Evolutionary conservation across 2,113 vertebrate species (phyloP), one percentile per base, ranked within the genome.

Genomic region (Polypterus bichir): DNA sequence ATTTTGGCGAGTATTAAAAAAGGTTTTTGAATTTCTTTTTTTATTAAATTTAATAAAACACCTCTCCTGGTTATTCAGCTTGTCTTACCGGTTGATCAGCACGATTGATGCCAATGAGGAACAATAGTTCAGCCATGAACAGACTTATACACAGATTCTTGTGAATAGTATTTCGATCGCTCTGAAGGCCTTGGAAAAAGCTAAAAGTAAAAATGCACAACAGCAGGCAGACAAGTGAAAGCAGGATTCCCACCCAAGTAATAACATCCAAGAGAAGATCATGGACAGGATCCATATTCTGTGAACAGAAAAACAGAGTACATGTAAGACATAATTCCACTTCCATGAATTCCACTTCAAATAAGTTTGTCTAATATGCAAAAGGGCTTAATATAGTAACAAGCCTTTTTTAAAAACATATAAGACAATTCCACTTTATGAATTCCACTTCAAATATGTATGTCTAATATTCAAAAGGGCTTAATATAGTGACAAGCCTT

Each of bases 191-290:
- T 0, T 91, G 92, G 84, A 99, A 98, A 82, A 97, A 98, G 86
- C 96, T 97, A 82, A 99, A 99, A 65, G 96, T 98, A 86, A 99
- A 98, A 87, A 99, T 92, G 86, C 94, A 97, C 78, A 99, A 92
- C 80, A 98, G 85, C 69, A 99, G 91, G 77, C 96, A 99, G 68
- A 97, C 92, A 65, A 99, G 90, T 0, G 95, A 98, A n/a, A 99
- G 88, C 61, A 99, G 83, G 81, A 99, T 99, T 68, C 96, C 96
- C 59, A 99, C 93, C 95, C 95, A 99, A 0, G 95, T 99, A 63
- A 99, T 98, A 66, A 98, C 91, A 66, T 98, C 93, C 71, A 99
- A 79, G 46, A 99, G 88, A 45, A 99, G 88, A 69, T 94, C 90
- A 9, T 98, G 93, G 54, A 97, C 88, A 0, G 91, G 86, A 63